Evolutionary conservation across 2,113 vertebrate species (phyloP), one percentile per base, ranked within the genome.

Genomic region (Spea multiplicata): DNA sequence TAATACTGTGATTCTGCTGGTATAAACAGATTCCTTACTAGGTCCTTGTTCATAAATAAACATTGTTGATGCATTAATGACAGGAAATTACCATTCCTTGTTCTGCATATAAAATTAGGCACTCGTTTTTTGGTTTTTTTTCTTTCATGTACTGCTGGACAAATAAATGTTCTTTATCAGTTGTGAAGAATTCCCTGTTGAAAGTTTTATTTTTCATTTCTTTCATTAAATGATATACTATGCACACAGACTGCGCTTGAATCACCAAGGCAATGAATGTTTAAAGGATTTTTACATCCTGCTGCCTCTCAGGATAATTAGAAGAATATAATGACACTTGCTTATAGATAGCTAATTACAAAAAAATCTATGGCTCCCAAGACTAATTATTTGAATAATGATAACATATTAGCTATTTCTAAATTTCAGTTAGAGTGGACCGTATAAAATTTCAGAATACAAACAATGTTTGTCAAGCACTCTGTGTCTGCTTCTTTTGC

Each of bases 341-440:
- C 76, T 79, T 73, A 66, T 69, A 72, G 70, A 73, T 66, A 72
- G 61, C 76, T 79, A 79, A 79, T 79, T 79, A 79, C 61, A 79
- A 79, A 79, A 70, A 78, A 78, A 65, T 78, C 68, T 78, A 78
- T 78, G 76, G 76, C 76, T 79, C 61, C 76, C 69, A 79, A 66
- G 70, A 72, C 76, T 79, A 73, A 78, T 79, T 79, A 79, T 72
- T 79, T 79, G 48, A 79, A 61, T 73, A 79, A 79, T 66, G 76
- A 79, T 73, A 73, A 79, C 14, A 64, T 79, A 79, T 79, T 79
- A 73, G 69, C 61, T 61, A 79, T 66, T 72, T 72, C 57, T 64
- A 78, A 57, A 78, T 72, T 78, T 78, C 53, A 64, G 44, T 65
- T 70, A 64, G 10, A 52, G 76, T 50, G 68, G 71, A 61, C 66